phyloP scores from a whole-genome alignment of 2,113 vertebrate genomes.

The Henicopernis longicauda region DNA sequence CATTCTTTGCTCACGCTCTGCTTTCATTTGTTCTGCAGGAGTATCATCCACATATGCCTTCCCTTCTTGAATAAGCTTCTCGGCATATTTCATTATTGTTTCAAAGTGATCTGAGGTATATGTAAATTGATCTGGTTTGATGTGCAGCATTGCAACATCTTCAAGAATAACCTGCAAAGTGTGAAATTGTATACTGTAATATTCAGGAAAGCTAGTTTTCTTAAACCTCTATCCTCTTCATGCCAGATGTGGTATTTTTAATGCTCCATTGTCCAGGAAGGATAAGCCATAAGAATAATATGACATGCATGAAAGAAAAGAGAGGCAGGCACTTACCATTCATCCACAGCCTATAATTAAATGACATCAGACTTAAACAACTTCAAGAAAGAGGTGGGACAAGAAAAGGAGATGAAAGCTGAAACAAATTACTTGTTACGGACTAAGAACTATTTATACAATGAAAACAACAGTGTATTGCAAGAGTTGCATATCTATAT shows the following conservation, averaged over 20 bases:
- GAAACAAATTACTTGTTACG: background rate
- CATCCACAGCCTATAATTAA: background rate
- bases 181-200: background rate
- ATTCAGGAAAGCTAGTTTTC: background rate
- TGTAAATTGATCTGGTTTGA: slow-evolving; percentile 95
- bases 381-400: background rate
- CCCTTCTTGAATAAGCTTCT: slow-evolving; percentile 88
- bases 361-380: background rate
- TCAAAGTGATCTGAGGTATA: slow-evolving; percentile 97
- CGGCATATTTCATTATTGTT: slow-evolving; percentile 84
- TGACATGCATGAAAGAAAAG: background rate
- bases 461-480: background rate
- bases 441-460: background rate
- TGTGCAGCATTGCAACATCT: slow-evolving; percentile 94
- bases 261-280: background rate
- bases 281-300: background rate
- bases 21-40: slow-evolving; percentile 93
- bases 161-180: slow-evolving; percentile 90
- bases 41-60: slow-evolving; percentile 95
- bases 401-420: background rate
- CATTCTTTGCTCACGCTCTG: slow-evolving; percentile 88
- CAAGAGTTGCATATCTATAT: background rate
- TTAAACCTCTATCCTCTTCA: background rate
- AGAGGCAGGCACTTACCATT: background rate
- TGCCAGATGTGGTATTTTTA: background rate